These are phyloP conservation scores for Eucriotettix oculatus DNA, from an alignment of 2,888 invertebrate species.

Conservation along the genomic window DNA sequence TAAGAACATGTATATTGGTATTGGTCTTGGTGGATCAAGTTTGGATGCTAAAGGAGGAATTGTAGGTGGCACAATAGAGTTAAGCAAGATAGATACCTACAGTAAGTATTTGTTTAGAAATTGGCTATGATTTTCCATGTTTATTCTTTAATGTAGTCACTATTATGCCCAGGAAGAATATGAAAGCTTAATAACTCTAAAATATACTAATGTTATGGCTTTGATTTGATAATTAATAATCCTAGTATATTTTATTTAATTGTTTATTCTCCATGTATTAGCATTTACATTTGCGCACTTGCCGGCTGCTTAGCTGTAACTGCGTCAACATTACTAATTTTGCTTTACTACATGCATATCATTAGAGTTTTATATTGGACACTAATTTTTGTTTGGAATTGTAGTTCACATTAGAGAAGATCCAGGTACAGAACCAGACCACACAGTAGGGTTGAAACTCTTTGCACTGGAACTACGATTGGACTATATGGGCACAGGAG, in stretches of 20 bases:
- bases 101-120: conserved; percentile 30
- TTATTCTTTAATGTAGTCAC: no score
- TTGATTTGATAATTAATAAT: no score
- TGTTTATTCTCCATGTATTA: no score
- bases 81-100: conserved; percentile 75
- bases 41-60: conserved; percentile 95
- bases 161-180: no score
- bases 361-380: neutral
- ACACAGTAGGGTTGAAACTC: conserved; percentile 64
- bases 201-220: no score
- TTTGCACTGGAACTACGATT: conserved; percentile 76
- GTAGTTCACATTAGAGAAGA: conserved; percentile 78
- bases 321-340: no score
- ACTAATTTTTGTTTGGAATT: conserved; percentile 10
- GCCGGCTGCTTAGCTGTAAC: neutral
- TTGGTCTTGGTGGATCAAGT: conserved; percentile 76
- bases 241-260: no score
- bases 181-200: no score
- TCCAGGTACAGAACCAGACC: conserved; percentile 76
- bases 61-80: conserved; percentile 87
- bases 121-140: neutral
- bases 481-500: conserved; percentile 98
- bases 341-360: no score
- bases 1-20: conserved; percentile 79
- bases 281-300: no score